phyloP scores from a whole-genome alignment of 2,113 vertebrate species.

The Cebidichthys violaceus region DNA sequence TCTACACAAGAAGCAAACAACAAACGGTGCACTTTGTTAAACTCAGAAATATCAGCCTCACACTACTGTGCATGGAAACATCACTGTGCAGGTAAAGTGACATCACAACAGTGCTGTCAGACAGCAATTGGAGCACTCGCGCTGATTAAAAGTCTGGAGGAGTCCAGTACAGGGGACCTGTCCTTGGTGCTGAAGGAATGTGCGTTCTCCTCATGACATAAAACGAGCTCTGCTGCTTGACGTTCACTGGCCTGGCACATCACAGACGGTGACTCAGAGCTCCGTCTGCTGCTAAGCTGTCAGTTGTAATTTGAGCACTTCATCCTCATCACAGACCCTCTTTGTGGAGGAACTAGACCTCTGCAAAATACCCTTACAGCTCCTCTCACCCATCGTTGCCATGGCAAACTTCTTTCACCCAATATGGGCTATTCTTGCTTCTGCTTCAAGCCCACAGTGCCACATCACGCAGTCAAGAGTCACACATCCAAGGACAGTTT shows the following conservation, averaged over 20 bases:
- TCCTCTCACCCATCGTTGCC: constrained; percentile 59
- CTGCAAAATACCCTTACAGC: constrained; percentile 51
- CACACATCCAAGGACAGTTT: constrained; percentile 55
- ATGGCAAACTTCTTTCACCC: constrained; percentile 66
- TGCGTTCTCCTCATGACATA: constrained; percentile 11
- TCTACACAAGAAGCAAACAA: not conserved
- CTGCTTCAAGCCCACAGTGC: constrained; percentile 31
- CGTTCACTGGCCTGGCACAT: constrained; percentile 26
- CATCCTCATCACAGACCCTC: constrained; percentile 24
- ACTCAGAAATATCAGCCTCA: not conserved
- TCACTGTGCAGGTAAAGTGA: not conserved
- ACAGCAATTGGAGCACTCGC: too few species aligned
- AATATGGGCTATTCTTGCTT: constrained; percentile 62
- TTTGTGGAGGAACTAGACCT: constrained; percentile 23
- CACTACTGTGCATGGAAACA: not conserved
- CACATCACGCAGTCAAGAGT: constrained; percentile 50
- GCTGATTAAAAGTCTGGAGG: not conserved
- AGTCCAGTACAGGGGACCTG: constrained; percentile 37
- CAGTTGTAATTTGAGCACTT: constrained; percentile 60
- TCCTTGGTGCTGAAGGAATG: constrained; percentile 65
- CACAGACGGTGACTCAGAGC: constrained; percentile 56
- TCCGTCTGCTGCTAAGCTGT: constrained; percentile 46
- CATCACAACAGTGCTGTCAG: not conserved
- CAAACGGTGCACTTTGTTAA: not conserved
- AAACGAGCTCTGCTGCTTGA: constrained; percentile 45